phyloP scores from a whole-genome alignment of 2,888 invertebrate species.

The Drosophila falleni region DNA sequence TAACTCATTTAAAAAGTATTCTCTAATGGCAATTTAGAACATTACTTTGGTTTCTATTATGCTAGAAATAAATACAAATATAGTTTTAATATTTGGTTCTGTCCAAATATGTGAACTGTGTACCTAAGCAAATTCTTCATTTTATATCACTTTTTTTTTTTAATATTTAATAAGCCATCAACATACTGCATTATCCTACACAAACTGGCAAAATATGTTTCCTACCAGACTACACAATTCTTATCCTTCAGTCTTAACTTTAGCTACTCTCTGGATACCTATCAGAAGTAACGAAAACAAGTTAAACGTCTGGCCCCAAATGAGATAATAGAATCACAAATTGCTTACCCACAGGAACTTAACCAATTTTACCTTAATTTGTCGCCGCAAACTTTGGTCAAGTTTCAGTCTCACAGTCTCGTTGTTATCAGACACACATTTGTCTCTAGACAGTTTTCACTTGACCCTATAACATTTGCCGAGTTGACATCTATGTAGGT shows the following conservation, averaged over 20 bases:
- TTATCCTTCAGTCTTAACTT: not conserved
- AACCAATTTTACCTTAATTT: slow-evolving; percentile 54
- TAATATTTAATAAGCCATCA: not conserved
- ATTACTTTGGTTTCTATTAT: too few species aligned
- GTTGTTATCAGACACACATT: not conserved
- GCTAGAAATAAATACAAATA: not conserved
- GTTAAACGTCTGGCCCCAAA: slow-evolving; percentile 35
- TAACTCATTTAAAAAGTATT: not conserved
- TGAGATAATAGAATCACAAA: slow-evolving; percentile 40
- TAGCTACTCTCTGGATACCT: slow-evolving; percentile 7
- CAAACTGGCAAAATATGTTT: not conserved
- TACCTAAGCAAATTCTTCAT: too few species aligned
- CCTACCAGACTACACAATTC: not conserved
- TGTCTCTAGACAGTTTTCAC: slow-evolving; percentile 7
- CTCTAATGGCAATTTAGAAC: not conserved
- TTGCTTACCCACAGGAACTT: slow-evolving; percentile 43
- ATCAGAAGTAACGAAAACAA: slow-evolving; percentile 15
- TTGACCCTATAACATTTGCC: not conserved
- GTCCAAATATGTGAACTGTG: not conserved
- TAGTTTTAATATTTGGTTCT: not conserved
- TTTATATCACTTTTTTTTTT: too few species aligned
- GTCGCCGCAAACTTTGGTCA: slow-evolving; percentile 34
- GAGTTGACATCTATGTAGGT: not conserved
- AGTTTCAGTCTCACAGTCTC: slow-evolving; percentile 21
- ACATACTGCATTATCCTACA: not conserved